Base-by-base conservation (phyloP, 1,140 invertebrate species). In the Temnothorax longispinosus region DNA sequence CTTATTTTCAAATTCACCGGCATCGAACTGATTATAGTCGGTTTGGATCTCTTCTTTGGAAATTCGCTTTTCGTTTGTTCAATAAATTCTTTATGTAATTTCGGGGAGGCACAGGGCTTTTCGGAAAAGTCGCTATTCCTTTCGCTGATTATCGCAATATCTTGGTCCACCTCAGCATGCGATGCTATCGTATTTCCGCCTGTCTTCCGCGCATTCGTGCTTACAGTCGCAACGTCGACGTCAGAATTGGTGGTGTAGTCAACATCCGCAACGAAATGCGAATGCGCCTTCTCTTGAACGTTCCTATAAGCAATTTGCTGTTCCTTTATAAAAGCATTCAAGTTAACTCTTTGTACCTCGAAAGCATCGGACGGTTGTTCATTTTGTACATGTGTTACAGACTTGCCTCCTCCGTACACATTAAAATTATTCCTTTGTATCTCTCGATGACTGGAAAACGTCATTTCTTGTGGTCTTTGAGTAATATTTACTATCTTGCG, bases 21-120 rank as follows among this genome's bases (percentile, higher is more conserved):
- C 4, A 64, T 7, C 0, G 58, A 84, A 64, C 44, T 85, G 58
- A 88, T 41, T 62, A 90, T 18, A 8, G 8, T 11, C 52, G 89
- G 88, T 44, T 85, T 90, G 0, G 41, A 15, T 35, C 1, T 58
- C 8, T 76, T 81, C 3, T 0, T 44, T 0, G 0, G 21, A 21
- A 0, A 11, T 8, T 85, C 35, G 21, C 6, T 13, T 21, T 44
- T 72, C 5, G 8, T 4, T n/a, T 27, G 27, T 8, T 47, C 47
- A 0, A 47, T 35, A 18, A 50, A 41, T 21, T 88, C n/a, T 50
- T 8, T 58, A 32, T 0, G 11, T 32, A 27, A 52, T 65, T 72
- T 8, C 27, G 11, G 6, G 11, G 21, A 32, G n/a, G 41, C 3
- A 0, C 0, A 2, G 35, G 38, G 6, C 2, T 47, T 74, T 15